Conservation (phyloP, 2,888 invertebrate genomes). For the Thereva nobilitata region DNA sequence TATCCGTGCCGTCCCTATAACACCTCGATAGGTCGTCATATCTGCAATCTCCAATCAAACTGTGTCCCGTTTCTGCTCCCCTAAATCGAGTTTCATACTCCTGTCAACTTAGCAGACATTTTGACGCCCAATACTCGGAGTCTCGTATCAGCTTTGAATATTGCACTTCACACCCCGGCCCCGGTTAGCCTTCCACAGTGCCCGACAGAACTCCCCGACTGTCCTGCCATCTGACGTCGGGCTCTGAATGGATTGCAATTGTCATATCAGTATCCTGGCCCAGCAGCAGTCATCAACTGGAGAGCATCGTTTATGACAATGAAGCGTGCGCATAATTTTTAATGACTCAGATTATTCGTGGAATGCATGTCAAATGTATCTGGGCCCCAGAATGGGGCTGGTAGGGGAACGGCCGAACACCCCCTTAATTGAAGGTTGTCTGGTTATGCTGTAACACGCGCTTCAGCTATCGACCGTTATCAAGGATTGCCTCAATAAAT, state of each 20-base stretch:
- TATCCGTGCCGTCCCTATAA: too few relatives aligned
- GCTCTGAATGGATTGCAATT: conserved; percentile 35
- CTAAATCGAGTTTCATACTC: too few relatives aligned
- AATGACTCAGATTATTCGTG: conserved; percentile 35
- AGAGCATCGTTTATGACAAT: conserved; percentile 28
- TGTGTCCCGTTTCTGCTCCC: too few relatives aligned
- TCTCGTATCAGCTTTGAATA: conserved; percentile 28
- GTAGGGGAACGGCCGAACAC: background rate
- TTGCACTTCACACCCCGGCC: conserved; percentile 17
- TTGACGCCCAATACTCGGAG: conserved; percentile 11
- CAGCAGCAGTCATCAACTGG: conserved; percentile 12
- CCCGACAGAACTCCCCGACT: conserved; percentile 1
- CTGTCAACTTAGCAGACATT: conserved; percentile 21
- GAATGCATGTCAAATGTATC: conserved; percentile 27
- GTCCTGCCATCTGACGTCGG: conserved; percentile 24
- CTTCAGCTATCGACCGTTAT: conserved; percentile 27
- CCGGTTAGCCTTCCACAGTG: background rate
- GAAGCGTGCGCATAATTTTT: conserved; percentile 36
- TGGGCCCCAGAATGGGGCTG: background rate
- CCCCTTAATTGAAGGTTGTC: conserved; percentile 29
- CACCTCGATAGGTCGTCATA: too few relatives aligned
- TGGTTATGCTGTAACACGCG: conserved; percentile 21
- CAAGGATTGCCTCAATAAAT: conserved; percentile 25
- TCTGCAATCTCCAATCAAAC: too few relatives aligned
- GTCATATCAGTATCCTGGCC: conserved; percentile 29